Evolutionary conservation across 2,888 invertebrate genomes (phyloP).

Genomic region (Meandrusa payeni): DNA sequence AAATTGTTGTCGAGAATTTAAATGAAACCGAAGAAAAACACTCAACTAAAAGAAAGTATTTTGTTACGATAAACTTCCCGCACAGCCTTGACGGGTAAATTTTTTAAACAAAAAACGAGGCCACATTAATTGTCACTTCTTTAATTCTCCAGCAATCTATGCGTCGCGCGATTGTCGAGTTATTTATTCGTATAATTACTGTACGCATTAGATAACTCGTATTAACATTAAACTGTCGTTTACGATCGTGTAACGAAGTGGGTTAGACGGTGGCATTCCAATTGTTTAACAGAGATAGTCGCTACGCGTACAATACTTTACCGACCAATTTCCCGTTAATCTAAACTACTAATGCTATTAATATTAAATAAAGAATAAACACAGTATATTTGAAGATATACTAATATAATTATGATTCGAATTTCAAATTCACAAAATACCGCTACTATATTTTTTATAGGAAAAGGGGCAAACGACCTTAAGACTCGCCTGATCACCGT

Average conservation of each 20-base stretch:
- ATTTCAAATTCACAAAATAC: too few relatives aligned
- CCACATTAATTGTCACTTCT: background rate
- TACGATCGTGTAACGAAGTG: slow-evolving; percentile 2
- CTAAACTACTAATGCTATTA: background rate
- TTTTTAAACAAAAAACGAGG: slow-evolving; percentile 4
- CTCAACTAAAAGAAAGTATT: too few relatives aligned
- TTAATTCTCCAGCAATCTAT: slow-evolving; percentile 7
- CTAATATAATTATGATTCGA: too few relatives aligned
- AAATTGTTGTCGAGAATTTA: too few relatives aligned
- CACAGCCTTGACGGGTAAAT: too few relatives aligned
- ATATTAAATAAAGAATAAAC: slow-evolving; percentile 7
- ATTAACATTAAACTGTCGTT: slow-evolving; percentile 21
- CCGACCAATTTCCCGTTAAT: slow-evolving; percentile 2
- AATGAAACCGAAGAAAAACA: too few relatives aligned
- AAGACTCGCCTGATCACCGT: too few relatives aligned
- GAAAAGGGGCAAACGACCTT: too few relatives aligned
- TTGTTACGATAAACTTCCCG: too few relatives aligned
- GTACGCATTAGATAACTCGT: slow-evolving; percentile 6
- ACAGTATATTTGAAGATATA: too few relatives aligned
- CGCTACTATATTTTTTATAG: too few relatives aligned
- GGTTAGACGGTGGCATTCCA: slow-evolving; percentile 9
- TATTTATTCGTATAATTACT: slow-evolving; percentile 15
- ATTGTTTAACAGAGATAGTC: slow-evolving; percentile 3
- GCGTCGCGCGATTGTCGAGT: slow-evolving; percentile 2
- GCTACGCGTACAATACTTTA: background rate